Percentiles rank a stretch among this genome's conserved stretches.
phyloP scores from a whole-genome alignment of 1,140 invertebrate species.

The Brevipalpus yothersi region DNA sequence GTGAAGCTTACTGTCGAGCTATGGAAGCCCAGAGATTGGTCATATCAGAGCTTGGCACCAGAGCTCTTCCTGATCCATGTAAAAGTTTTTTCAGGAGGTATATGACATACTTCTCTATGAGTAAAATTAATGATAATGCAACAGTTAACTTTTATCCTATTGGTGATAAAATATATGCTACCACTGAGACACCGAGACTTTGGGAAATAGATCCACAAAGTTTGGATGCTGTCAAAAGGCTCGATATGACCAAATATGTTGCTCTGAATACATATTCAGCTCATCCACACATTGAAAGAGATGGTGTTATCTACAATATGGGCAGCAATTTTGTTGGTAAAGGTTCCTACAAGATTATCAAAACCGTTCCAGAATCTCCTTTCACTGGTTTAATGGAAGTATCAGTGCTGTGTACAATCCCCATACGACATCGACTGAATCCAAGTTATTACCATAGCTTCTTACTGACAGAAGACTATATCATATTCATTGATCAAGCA shows the following conservation, averaged over 20 bases:
- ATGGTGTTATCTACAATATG: slow-evolving; percentile 51
- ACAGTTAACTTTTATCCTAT: slow-evolving; percentile 18
- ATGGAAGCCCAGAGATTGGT: slow-evolving; percentile 31
- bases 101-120: slow-evolving; percentile 23
- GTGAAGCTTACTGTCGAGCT: slow-evolving; percentile 20
- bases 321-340: slow-evolving; percentile 15
- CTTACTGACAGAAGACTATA: slow-evolving; percentile 55
- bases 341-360: slow-evolving; percentile 1
- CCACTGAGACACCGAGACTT: slow-evolving; percentile 21
- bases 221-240: slow-evolving; percentile 23
- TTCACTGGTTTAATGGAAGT: background rate
- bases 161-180: slow-evolving; percentile 22
- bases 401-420: slow-evolving; percentile 35
- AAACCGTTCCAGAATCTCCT: background rate
- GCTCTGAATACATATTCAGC: slow-evolving; percentile 48
- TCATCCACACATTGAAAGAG: slow-evolving; percentile 48
- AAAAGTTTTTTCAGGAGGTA: slow-evolving; percentile 20
- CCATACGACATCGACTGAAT: slow-evolving; percentile 41
- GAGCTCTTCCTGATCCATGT: slow-evolving; percentile 27
- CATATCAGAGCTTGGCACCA: slow-evolving; percentile 55
- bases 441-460: slow-evolving; percentile 73
- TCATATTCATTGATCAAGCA: slow-evolving; percentile 58
- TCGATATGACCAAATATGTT: slow-evolving; percentile 36
- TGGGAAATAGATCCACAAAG: slow-evolving; percentile 19
- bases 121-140: slow-evolving; percentile 23